These are phyloP conservation scores for Hypsopygia costalis DNA, from an alignment of 2,888 invertebrate species.

Conservation along the genomic window DNA sequence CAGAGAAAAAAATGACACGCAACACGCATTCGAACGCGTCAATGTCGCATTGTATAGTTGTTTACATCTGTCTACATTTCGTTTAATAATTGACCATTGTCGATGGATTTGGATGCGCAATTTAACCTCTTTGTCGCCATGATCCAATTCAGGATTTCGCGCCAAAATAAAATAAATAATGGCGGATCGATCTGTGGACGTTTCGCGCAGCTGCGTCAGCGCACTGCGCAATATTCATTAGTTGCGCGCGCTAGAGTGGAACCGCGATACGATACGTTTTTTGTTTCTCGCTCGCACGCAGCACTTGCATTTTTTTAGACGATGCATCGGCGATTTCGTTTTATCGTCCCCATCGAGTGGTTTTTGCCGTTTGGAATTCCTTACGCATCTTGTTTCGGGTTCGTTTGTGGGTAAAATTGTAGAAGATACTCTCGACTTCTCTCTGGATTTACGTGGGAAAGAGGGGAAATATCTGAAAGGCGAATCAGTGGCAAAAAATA, in stretches of 20 bases:
- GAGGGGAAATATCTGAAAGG: conserved; percentile 7
- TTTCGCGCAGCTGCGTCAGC: conserved; percentile 67
- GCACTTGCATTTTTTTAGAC: conserved; percentile 68
- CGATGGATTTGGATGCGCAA: conserved; percentile 76
- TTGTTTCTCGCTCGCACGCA: conserved; percentile 74
- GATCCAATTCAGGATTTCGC: conserved; percentile 75
- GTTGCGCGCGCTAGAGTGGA: conserved; percentile 73
- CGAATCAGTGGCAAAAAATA: conserved; percentile 1
- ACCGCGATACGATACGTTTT: conserved; percentile 76
- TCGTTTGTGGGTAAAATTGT: conserved; percentile 39
- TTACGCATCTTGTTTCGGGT: conserved; percentile 68
- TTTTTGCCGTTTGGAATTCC: conserved; percentile 73
- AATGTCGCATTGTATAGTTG: conserved; percentile 48
- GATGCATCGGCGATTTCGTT: conserved; percentile 77
- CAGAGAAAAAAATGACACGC: conserved; percentile 1
- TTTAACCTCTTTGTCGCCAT: conserved; percentile 75
- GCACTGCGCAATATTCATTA: conserved; percentile 64
- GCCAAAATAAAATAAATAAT: conserved; percentile 78
- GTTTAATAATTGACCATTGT: conserved; percentile 66
- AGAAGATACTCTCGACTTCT: conserved; percentile 29
- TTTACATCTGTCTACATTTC: conserved; percentile 73
- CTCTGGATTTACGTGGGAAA: conserved; percentile 23
- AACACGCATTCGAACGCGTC: neutral
- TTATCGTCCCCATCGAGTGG: conserved; percentile 73
- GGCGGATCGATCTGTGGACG: conserved; percentile 55